Evolutionary conservation across 2,113 vertebrate genomes (phyloP), one percentile per base, ranked within the genome.

Genomic region (Ptychochromis oligacanthus): DNA sequence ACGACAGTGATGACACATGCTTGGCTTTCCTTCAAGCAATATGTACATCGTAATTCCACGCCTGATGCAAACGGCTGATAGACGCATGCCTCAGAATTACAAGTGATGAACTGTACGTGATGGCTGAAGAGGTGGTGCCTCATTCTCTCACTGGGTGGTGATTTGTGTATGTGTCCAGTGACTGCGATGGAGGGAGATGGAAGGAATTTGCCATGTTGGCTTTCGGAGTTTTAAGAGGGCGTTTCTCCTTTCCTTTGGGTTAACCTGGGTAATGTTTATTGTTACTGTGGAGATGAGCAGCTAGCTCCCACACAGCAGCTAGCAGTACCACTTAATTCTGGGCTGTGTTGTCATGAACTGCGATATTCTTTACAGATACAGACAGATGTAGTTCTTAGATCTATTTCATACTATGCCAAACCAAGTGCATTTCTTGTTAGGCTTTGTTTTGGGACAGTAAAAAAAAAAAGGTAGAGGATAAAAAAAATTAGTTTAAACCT

Each of bases 241-340:
- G 79, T 88, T 90, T 90, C 84, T 94, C 89, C 93, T 94, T 94
- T 94, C 93, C 93, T 93, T 38, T 82, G 77, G 65, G 61, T 83
- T 82, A 65, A 91, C 87, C 83, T 89, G 84, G 79, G 55, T 67
- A 88, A 65, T 93, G 85, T 93, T 93, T 93, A 88, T 94, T 93
- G 93, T 94, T 84, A 77, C 91, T 88, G 87, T 89, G 62, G 87
- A 70, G 91, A 94, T 92, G 91, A 88, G 78, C 82, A 84, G 60
- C 79, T 20, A 22, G 74, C 89, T 88, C 87, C 85, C 86, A 93
- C 81, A 82, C 80, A 77, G 62, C 61, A 75, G 10, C 24, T 5
- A 75, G 28, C 84, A 58, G 13, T 57, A 57, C 26, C 15, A 52
- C 65, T 59, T 26, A 70, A 18, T 59, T 65, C 49, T 54, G 8